Conservation (phyloP, 1,140 invertebrate species). For the Scaptodrosophila lebanonensis region DNA sequence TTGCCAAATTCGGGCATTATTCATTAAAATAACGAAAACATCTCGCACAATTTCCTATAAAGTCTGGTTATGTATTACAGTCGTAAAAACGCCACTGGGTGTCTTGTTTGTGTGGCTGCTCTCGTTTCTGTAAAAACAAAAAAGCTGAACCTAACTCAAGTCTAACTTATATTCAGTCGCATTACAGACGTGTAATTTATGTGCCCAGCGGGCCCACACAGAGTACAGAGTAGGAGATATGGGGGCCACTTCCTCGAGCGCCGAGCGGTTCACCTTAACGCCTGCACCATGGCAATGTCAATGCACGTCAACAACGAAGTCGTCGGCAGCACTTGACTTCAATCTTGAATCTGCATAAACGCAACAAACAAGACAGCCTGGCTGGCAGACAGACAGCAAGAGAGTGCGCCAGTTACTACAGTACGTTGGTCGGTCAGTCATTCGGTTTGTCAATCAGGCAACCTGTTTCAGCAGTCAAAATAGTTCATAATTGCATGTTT, state of each 20-base stretch:
- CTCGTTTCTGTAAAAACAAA: too few relatives aligned
- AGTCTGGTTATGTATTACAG: too few relatives aligned
- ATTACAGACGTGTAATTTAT: slow-evolving; percentile 10
- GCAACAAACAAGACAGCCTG: slow-evolving; percentile 25
- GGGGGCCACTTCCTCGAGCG: slow-evolving; percentile 6
- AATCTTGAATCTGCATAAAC: slow-evolving; percentile 42
- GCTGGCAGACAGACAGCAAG: not conserved
- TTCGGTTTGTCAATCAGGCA: slow-evolving; percentile 4
- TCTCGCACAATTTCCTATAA: slow-evolving; percentile 30
- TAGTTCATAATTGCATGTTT: slow-evolving; percentile 60
- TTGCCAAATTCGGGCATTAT: slow-evolving; percentile 36
- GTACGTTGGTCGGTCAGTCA: not conserved
- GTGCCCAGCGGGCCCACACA: slow-evolving; percentile 5
- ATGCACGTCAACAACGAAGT: too few relatives aligned
- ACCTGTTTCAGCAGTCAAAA: slow-evolving; percentile 56
- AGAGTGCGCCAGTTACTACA: too few relatives aligned
- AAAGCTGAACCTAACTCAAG: too few relatives aligned
- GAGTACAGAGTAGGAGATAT: not conserved
- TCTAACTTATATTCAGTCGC: slow-evolving; percentile 19
- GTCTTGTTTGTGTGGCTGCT: slow-evolving; percentile 28
- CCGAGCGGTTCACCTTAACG: slow-evolving; percentile 23
- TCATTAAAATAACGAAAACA: slow-evolving; percentile 36
- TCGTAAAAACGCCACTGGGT: slow-evolving; percentile 45
- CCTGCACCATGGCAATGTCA: slow-evolving; percentile 25
- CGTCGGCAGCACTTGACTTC: slow-evolving; percentile 10